Conservation (phyloP, 2,888 invertebrate genomes). For the Polymixis lichenea region DNA sequence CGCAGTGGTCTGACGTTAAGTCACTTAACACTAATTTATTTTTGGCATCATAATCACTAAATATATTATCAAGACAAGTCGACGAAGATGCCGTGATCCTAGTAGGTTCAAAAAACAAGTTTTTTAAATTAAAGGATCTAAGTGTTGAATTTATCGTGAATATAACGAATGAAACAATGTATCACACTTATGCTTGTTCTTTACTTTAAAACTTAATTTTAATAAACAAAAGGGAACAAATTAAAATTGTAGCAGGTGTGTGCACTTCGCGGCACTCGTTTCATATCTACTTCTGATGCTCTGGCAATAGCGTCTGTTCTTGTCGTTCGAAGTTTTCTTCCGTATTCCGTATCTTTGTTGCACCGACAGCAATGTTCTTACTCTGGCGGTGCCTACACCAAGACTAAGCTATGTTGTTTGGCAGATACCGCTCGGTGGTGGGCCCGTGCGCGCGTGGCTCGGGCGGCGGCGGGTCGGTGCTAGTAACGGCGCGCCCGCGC, state of each 20-base stretch:
- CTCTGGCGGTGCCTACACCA: neutral
- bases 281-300: neutral
- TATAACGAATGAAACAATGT: too few species aligned
- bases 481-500: constrained; percentile 95
- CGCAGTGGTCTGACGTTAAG: too few species aligned
- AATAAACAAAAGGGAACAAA: neutral
- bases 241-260: neutral
- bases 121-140: too few species aligned
- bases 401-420: neutral
- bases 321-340: neutral
- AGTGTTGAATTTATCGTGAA: too few species aligned
- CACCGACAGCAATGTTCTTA: neutral
- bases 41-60: too few species aligned
- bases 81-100: too few species aligned
- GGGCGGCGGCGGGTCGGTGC: constrained; percentile 95
- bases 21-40: too few species aligned
- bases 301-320: neutral
- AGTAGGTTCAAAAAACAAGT: too few species aligned
- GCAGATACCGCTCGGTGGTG: constrained; percentile 82
- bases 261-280: neutral
- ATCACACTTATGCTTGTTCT: neutral
- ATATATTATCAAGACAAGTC: too few species aligned
- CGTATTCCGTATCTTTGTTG: neutral
- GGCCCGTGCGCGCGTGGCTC: constrained; percentile 84
- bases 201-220: neutral